Evolutionary conservation across 30 jellyfish, hydroid and myxozoan species (phyloP).

Genomic region (Aurelia coerulea): DNA sequence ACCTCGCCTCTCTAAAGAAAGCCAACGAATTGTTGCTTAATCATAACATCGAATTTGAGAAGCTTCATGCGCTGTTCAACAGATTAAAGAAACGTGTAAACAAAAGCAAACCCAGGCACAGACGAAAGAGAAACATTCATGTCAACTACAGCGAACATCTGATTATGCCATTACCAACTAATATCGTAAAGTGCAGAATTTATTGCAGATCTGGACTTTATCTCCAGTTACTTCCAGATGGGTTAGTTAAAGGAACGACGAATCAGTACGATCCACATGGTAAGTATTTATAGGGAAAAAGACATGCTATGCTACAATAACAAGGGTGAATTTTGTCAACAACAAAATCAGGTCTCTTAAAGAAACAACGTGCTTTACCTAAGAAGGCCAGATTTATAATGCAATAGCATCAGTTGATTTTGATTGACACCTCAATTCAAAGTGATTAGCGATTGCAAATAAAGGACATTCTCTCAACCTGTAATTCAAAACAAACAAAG

Average conservation of each 20-base stretch:
- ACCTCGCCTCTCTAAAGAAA: conserved; percentile 19
- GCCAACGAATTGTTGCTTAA: conserved; percentile 1
- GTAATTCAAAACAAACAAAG: no score
- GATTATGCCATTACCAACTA: conserved; percentile 48
- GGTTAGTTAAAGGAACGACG: conserved; percentile 62
- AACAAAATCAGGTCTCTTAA: no score
- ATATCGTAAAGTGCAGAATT: conserved; percentile 45
- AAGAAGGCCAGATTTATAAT: no score
- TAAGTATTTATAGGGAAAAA: conserved; percentile 1
- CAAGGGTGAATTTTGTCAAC: no score
- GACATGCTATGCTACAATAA: no score
- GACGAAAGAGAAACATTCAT: conserved; percentile 58
- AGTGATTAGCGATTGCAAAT: no score
- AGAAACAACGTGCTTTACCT: no score
- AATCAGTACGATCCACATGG: conserved; percentile 36
- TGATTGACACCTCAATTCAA: no score
- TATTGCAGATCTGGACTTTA: conserved; percentile 65
- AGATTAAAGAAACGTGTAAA: conserved; percentile 6
- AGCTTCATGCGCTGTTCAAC: conserved; percentile 3
- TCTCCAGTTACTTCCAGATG: conserved; percentile 62
- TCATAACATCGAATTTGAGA: conserved; percentile 8
- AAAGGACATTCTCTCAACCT: no score
- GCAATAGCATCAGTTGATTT: no score
- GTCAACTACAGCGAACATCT: conserved; percentile 20
- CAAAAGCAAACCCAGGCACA: conserved; percentile 14